phyloP scores from a whole-genome alignment of 2,113 vertebrate genomes.

The Chunga burmeisteri region DNA sequence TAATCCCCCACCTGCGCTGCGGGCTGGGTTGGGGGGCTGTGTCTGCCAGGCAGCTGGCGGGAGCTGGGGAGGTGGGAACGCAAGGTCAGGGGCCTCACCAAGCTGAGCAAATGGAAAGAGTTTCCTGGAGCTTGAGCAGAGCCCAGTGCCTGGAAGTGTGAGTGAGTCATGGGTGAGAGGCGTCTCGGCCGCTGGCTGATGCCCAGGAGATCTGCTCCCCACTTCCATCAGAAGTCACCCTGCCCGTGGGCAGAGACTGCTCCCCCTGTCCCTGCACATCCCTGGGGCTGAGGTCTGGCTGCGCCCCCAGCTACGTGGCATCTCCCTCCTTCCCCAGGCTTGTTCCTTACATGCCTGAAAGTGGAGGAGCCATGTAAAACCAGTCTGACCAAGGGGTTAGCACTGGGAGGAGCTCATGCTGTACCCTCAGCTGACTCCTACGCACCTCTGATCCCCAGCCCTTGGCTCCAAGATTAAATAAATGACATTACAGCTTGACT shows the following conservation, averaged over 20 bases:
- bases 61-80: background rate
- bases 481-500: background rate
- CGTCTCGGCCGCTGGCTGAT: background rate
- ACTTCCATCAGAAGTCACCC: background rate
- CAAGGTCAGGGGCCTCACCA: constrained; percentile 13
- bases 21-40: background rate
- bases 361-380: background rate
- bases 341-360: background rate
- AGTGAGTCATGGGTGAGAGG: constrained; percentile 20
- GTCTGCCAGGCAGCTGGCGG: background rate
- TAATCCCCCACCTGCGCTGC: constrained; percentile 9
- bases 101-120: constrained; percentile 34
- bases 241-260: background rate
- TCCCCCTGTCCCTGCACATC: background rate
- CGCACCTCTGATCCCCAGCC: background rate
- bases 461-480: background rate
- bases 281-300: background rate
- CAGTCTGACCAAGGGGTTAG: background rate
- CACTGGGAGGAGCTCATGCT: background rate
- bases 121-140: constrained; percentile 16
- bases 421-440: background rate
- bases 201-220: background rate
- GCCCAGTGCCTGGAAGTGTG: constrained; percentile 5
- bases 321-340: background rate
- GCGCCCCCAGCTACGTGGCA: fast-evolving